phyloP scores from a whole-genome alignment of 2,113 vertebrate genomes.

The Toxotes chatareus region DNA sequence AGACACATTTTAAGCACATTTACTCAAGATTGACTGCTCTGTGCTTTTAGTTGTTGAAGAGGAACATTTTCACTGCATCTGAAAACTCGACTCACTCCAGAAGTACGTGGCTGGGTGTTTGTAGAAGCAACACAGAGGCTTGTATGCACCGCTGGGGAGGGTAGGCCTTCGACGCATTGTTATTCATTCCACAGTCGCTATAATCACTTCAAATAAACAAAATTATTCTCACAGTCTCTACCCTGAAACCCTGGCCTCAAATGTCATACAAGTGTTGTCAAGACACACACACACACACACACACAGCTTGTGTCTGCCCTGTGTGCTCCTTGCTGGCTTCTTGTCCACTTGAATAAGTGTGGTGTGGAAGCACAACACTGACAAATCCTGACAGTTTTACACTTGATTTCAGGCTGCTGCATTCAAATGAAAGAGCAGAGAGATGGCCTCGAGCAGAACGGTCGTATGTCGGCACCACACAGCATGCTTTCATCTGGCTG shows the following conservation, averaged over 20 bases:
- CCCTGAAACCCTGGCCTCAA: slow-evolving; percentile 49
- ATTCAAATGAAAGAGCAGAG: slow-evolving; percentile 62
- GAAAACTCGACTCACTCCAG: slow-evolving; percentile 19
- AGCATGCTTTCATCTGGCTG: slow-evolving; percentile 38
- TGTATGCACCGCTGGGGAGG: neutral
- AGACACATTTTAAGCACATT: neutral
- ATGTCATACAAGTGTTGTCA: slow-evolving; percentile 50
- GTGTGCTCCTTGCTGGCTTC: slow-evolving; percentile 63
- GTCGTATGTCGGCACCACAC: slow-evolving; percentile 28
- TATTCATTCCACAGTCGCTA: slow-evolving; percentile 60
- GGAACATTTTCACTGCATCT: neutral
- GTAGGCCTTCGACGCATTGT: slow-evolving; percentile 41
- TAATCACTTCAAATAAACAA: slow-evolving; percentile 71
- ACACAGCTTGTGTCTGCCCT: slow-evolving; percentile 42
- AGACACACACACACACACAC: slow-evolving; percentile 7
- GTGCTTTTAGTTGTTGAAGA: slow-evolving; percentile 9
- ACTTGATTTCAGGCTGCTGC: slow-evolving; percentile 75
- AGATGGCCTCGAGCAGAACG: slow-evolving; percentile 56
- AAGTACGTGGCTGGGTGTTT: slow-evolving; percentile 19
- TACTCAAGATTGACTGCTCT: neutral
- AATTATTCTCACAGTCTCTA: slow-evolving; percentile 60
- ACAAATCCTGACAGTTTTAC: slow-evolving; percentile 77
- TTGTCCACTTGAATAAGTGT: slow-evolving; percentile 73
- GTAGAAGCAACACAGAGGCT: slow-evolving; percentile 1
- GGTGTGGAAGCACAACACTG: slow-evolving; percentile 61